These are phyloP conservation scores for Ptilorrhoa leucosticta DNA, from an alignment of 2,113 vertebrate genomes.

Conservation along the genomic window DNA sequence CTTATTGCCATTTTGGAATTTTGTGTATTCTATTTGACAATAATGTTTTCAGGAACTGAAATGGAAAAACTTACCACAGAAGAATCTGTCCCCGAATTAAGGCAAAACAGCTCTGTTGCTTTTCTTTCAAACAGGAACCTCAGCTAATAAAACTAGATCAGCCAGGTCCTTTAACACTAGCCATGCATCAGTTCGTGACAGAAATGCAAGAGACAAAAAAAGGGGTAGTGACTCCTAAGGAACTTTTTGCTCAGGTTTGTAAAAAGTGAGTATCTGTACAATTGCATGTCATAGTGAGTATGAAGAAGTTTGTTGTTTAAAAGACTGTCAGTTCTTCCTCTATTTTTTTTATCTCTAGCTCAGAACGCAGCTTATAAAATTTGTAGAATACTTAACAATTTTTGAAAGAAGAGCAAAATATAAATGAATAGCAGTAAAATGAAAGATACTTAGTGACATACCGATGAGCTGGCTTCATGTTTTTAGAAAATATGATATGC, in stretches of 20 bases:
- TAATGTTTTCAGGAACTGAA: background rate
- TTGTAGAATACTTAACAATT: background rate
- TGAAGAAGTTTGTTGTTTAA: background rate
- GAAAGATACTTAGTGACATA: background rate
- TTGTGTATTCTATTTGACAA: background rate
- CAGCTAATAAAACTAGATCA: slow-evolving; percentile 80
- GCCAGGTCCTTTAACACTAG: slow-evolving; percentile 87
- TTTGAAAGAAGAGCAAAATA: background rate
- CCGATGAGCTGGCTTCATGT: background rate
- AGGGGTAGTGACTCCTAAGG: slow-evolving; percentile 84
- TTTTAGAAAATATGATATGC: background rate
- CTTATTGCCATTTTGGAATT: background rate
- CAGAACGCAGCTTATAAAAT: background rate
- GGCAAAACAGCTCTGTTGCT: slow-evolving; percentile 23
- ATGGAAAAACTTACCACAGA: background rate
- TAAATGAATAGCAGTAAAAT: background rate
- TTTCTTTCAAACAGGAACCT: slow-evolving; percentile 76
- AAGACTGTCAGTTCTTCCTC: background rate
- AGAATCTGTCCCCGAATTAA: background rate
- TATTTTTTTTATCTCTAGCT: background rate
- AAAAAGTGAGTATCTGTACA: slow-evolving; percentile 88
- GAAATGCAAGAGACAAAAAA: slow-evolving; percentile 90
- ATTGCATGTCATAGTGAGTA: background rate
- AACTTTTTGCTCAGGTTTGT: slow-evolving; percentile 96
- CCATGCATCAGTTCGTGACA: slow-evolving; percentile 88